These are phyloP conservation scores for Bufo bufo DNA, from an alignment of 2,113 vertebrate species.

Conservation along the genomic window DNA sequence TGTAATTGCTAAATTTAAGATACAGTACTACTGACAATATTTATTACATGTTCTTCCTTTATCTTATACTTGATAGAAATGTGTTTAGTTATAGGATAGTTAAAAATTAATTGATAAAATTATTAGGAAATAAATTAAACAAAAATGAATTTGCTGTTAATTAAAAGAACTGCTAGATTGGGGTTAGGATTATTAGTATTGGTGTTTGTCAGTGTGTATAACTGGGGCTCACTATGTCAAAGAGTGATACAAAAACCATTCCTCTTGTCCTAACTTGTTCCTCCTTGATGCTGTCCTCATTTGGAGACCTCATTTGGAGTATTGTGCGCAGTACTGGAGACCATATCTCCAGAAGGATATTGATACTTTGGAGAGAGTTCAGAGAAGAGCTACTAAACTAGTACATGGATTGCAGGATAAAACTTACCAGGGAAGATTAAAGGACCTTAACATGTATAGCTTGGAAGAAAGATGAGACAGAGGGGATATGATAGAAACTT, in stretches of 20 bases:
- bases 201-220: conserved; percentile 12
- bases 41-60: neutral
- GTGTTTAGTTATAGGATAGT: neutral
- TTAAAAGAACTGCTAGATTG: neutral
- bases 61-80: neutral
- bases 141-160: neutral
- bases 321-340: too few species aligned
- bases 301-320: too few species aligned
- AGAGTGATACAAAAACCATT: conserved; percentile 12
- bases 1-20: neutral
- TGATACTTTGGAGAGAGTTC: too few species aligned
- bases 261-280: neutral
- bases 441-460: too few species aligned
- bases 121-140: neutral
- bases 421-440: too few species aligned
- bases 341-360: too few species aligned
- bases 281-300: neutral
- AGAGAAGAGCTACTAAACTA: too few species aligned
- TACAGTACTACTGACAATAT: neutral
- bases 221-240: neutral
- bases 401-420: too few species aligned
- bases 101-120: neutral
- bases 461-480: too few species aligned
- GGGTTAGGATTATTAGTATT: neutral
- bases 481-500: too few species aligned